These are phyloP conservation scores for Eupithecia subfuscata DNA, from an alignment of 2,888 invertebrate genomes.

Conservation along the genomic window DNA sequence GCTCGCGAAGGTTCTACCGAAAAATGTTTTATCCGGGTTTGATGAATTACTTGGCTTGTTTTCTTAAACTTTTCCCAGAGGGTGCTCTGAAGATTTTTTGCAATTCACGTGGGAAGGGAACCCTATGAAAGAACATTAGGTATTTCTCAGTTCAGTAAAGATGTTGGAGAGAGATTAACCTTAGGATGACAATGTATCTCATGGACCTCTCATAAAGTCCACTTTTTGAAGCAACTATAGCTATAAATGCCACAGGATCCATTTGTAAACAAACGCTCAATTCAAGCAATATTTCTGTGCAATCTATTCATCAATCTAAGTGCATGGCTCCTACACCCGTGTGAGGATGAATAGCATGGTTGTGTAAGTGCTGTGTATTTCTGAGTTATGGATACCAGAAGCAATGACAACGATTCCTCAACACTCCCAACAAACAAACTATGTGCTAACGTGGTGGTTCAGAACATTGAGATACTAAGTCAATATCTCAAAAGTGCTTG, in stretches of 20 bases:
- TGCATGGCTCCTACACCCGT: conserved; percentile 60
- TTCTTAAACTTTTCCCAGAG: not conserved
- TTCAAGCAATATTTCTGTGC: conserved; percentile 55
- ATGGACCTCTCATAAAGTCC: not conserved
- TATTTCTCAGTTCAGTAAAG: not conserved
- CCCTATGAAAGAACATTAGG: not conserved
- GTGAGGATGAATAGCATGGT: conserved; percentile 68
- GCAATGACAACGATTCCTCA: conserved; percentile 62
- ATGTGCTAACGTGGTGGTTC: conserved; percentile 30
- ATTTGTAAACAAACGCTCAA: not conserved
- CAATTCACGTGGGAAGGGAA: not conserved
- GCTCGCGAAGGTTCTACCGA: conserved; percentile 34
- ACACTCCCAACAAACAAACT: conserved; percentile 15
- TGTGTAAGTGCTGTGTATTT: conserved; percentile 81
- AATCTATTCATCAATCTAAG: conserved; percentile 69
- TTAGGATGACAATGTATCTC: not conserved
- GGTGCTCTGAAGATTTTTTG: not conserved
- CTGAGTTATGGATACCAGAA: conserved; percentile 73
- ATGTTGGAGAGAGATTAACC: not conserved
- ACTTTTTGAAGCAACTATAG: not conserved
- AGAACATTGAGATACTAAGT: conserved; percentile 50
- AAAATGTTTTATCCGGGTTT: conserved; percentile 18
- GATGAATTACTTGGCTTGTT: conserved; percentile 16
- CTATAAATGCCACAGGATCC: not conserved
- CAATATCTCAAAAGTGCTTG: conserved; percentile 59